These are phyloP conservation scores for Ispidina lecontei DNA, from an alignment of 2,797 vertebrate genomes.

Conservation along the genomic window DNA sequence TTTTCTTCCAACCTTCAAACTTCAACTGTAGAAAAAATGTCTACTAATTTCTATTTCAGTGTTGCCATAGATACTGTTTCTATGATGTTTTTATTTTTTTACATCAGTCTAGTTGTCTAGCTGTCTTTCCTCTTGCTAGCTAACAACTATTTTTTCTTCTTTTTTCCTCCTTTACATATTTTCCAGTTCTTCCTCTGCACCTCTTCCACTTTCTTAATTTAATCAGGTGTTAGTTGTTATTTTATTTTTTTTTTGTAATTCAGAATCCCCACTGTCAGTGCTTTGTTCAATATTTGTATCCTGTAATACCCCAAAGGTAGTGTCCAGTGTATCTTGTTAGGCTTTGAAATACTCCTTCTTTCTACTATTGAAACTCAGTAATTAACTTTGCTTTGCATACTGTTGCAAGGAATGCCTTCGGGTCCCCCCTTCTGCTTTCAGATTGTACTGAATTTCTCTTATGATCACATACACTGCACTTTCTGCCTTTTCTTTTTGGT, in stretches of 20 bases:
- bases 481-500: background rate
- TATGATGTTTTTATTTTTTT: slow-evolving; percentile 29
- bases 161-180: background rate
- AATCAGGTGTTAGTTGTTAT: background rate
- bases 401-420: background rate
- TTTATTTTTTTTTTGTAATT: background rate
- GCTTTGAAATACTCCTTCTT: background rate
- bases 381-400: slow-evolving; percentile 6
- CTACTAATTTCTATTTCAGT: slow-evolving; percentile 57
- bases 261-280: background rate
- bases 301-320: background rate
- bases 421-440: background rate
- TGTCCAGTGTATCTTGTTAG: background rate
- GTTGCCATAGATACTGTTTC: slow-evolving; percentile 54
- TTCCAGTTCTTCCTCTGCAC: background rate
- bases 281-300: background rate
- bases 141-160: background rate
- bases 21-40: slow-evolving; percentile 24
- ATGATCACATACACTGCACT: background rate
- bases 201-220: background rate
- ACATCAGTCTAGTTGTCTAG: background rate
- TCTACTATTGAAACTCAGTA: background rate
- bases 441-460: background rate
- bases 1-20: slow-evolving; percentile 40
- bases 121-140: background rate